Conservation (phyloP, 2,797 vertebrate species). For the Cynodonichthys magdalenae region DNA sequence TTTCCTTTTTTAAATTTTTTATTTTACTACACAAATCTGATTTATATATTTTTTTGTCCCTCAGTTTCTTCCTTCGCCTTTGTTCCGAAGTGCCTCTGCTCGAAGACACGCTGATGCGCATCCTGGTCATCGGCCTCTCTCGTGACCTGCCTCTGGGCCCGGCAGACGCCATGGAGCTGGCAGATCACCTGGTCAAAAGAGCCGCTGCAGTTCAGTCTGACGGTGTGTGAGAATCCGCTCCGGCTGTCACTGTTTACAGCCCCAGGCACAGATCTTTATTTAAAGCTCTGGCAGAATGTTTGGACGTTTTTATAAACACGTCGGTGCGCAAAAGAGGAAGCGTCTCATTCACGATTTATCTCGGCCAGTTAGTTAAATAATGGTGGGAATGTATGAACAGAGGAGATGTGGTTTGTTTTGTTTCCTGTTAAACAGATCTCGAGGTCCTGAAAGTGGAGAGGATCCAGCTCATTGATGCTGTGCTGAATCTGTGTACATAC, state of each 20-base stretch:
- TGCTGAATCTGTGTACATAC: conserved; percentile 97
- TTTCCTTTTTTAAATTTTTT: no score
- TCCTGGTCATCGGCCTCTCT: conserved; percentile 94
- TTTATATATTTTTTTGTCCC: neutral
- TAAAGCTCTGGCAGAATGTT: conserved; percentile 28
- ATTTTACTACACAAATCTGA: neutral
- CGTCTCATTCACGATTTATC: conserved; percentile 12
- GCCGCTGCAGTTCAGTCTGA: conserved; percentile 94
- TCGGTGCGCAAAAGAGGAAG: neutral
- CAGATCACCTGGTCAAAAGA: conserved; percentile 96
- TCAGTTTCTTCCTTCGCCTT: conserved; percentile 96
- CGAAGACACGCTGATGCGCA: conserved; percentile 97
- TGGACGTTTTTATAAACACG: conserved; percentile 47
- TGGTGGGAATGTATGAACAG: conserved; percentile 15
- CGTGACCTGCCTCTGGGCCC: conserved; percentile 95
- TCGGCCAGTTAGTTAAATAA: neutral
- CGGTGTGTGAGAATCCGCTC: conserved; percentile 72
- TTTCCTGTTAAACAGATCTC: conserved; percentile 82
- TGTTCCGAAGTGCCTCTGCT: conserved; percentile 97
- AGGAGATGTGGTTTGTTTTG: conserved; percentile 4
- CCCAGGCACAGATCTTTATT: conserved; percentile 28
- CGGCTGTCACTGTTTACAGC: conserved; percentile 17
- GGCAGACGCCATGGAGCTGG: conserved; percentile 96
- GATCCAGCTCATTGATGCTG: conserved; percentile 95
- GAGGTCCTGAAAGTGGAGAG: conserved; percentile 95